Conservation (phyloP, 2,797 vertebrate species). For the Pyrocephalus nanus region DNA sequence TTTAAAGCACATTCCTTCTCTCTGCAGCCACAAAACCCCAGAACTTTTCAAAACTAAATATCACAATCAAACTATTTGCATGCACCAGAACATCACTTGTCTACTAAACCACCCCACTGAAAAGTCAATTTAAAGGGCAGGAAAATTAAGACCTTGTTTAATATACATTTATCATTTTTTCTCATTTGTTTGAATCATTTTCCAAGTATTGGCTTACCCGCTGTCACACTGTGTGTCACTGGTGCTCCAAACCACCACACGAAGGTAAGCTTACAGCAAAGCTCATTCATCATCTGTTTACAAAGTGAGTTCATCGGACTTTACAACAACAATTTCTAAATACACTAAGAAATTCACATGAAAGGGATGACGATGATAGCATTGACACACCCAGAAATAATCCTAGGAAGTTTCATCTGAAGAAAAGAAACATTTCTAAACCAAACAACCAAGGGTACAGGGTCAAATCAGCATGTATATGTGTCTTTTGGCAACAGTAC, state of each 20-base stretch:
- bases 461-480: background rate
- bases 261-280: background rate
- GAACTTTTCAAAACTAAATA: background rate
- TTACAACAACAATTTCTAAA: background rate
- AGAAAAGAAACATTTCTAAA: conserved; percentile 26
- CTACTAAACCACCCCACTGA: background rate
- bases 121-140: background rate
- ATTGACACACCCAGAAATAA: background rate
- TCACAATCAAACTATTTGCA: background rate
- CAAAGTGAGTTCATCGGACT: background rate
- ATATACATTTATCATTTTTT: background rate
- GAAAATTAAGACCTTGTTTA: background rate
- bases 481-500: background rate
- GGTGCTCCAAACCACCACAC: background rate
- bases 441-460: background rate
- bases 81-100: background rate
- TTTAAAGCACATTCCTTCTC: background rate
- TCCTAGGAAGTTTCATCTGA: background rate
- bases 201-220: background rate
- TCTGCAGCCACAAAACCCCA: background rate
- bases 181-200: background rate
- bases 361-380: background rate
- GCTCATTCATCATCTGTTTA: background rate
- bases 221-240: background rate
- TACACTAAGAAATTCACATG: background rate